Base-by-base conservation (phyloP, 2,888 invertebrate genomes). In the Andrena minutula region DNA sequence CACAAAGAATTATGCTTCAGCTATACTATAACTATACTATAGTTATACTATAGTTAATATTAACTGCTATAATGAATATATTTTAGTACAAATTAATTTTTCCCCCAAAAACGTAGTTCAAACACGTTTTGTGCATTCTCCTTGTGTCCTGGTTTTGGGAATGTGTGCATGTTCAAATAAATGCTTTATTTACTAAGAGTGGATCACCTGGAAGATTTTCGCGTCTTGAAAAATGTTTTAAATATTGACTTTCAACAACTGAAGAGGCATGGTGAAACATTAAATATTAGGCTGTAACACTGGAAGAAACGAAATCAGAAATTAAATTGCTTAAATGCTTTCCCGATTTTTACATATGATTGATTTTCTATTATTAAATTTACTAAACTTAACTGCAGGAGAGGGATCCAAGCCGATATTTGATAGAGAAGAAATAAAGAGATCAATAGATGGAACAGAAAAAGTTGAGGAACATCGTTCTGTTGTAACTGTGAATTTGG, bases 351-450 rank as follows among this genome's bases (percentile, higher is more conserved):
- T 32, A 32, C 8, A 30, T 28, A 28, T 5, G 28, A 28, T 28
- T 28, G 28, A 0, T 28, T 5, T 28, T 5, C 71, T 71, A 68
- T n/a, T n/a, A n/a, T 80, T 26, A 16, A 12, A 60, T 66, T 58
- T 75, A 47, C 51, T 41, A 76, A 32, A 32, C 30, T 7, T 32
- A 56, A 61, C 1, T 64, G 66, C 71, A 89, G 91, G 91, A 61
- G 91, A 91, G 75, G 91, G 91, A 63, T 70, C 82, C 4, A 91
- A 89, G 30, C 89, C 91, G 20, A 32, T 32, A 32, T 32, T 32
- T 32, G 30, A 16, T 28, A 58, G 8, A n/a, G 89, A 89, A 60
- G 91, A 91, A 80, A 72, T 91, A 64, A 88, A 88, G 47, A 68
- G 68, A n/a, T 20, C 69, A 32, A 56, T 41, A 26, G 47, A 1